Evolutionary conservation across 2,797 vertebrate species (phyloP), one percentile per base, ranked within the genome.

Genomic region (Chelidonichthys spinosus): DNA sequence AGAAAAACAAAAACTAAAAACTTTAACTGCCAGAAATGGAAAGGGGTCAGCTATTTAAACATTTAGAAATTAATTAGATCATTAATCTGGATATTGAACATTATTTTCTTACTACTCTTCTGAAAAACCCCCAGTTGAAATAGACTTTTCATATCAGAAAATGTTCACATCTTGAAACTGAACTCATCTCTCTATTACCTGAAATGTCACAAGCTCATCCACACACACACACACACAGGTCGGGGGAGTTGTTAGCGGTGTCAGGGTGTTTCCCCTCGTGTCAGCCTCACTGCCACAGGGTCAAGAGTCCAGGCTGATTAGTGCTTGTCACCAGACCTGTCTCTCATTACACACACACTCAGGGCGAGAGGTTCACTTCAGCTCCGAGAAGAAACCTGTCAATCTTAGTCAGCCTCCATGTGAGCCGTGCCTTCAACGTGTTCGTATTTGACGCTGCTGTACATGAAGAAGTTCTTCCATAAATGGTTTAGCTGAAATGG

Each of bases 331-430:
- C 69, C 78, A 85, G 88, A 89, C 83, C 89, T 69, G 74, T 79
- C 87, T 92, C 91, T 92, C 89, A 90, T 92, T 91, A 91, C 90
- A 88, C 87, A 86, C 87, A 75, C 82, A 82, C 85, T 81, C 74
- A 69, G 87, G 91, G 88, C 71, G 39, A 85, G 76, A 90, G 90
- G 92, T 90, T 87, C 83, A 76, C 89, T 65, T 33, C 79, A 60
- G 88, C 79, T 85, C 78, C 70, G 81, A 85, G 86, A 91, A 86
- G 82, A 90, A 87, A 86, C 56, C 93, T 93, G 92, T 93, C 93
- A 93, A 92, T 95, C 94, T 92, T 66, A 33, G 75, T 85, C 82
- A 79, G 83, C 7, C 47, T 18, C 47, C 66, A 85, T 81, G 79
- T 71, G 81, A 74, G 75, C 73, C 33, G 70, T 65, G 83, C 73